Conservation (phyloP, 2,113 vertebrate genomes). For the Sebastes schlegelii region DNA sequence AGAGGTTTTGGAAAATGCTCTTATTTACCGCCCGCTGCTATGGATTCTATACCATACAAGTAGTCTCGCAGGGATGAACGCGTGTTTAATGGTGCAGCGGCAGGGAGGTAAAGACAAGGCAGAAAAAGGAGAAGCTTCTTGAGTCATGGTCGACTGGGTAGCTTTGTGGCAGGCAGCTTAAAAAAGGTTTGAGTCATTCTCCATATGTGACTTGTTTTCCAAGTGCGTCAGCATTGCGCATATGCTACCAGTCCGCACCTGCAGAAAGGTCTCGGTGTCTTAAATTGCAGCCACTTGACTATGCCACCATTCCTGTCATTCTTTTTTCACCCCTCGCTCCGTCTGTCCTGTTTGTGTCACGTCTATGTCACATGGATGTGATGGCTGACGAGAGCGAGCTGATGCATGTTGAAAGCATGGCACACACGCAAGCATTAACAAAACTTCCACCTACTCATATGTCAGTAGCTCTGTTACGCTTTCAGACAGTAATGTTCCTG, state of each 20-base stretch:
- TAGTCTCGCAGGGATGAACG: slow-evolving; percentile 20
- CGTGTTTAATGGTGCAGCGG: slow-evolving; percentile 64
- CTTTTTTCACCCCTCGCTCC: neutral
- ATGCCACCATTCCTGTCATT: slow-evolving; percentile 27
- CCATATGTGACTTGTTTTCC: slow-evolving; percentile 79
- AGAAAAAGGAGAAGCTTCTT: slow-evolving; percentile 47
- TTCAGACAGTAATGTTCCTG: slow-evolving; percentile 26
- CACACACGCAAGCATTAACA: slow-evolving; percentile 17
- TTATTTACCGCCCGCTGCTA: slow-evolving; percentile 12
- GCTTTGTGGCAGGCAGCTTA: slow-evolving; percentile 64
- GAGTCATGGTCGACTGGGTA: slow-evolving; percentile 52
- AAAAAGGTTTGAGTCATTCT: slow-evolving; percentile 80
- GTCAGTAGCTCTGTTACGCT: slow-evolving; percentile 39
- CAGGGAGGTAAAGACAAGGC: slow-evolving; percentile 29
- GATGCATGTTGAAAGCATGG: slow-evolving; percentile 73
- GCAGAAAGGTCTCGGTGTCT: slow-evolving; percentile 62
- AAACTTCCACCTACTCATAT: slow-evolving; percentile 49
- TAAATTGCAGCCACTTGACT: slow-evolving; percentile 57
- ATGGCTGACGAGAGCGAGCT: slow-evolving; percentile 47
- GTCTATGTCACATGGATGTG: slow-evolving; percentile 45
- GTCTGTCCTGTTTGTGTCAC: slow-evolving; percentile 46
- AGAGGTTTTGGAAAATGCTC: slow-evolving; percentile 29
- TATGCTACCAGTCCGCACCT: slow-evolving; percentile 69
- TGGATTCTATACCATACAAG: slow-evolving; percentile 28
- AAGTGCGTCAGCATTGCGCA: slow-evolving; percentile 74